Evolutionary conservation across 2,113 vertebrate species (phyloP), one percentile per base, ranked within the genome.

Genomic region (Vulpes vulpes): DNA sequence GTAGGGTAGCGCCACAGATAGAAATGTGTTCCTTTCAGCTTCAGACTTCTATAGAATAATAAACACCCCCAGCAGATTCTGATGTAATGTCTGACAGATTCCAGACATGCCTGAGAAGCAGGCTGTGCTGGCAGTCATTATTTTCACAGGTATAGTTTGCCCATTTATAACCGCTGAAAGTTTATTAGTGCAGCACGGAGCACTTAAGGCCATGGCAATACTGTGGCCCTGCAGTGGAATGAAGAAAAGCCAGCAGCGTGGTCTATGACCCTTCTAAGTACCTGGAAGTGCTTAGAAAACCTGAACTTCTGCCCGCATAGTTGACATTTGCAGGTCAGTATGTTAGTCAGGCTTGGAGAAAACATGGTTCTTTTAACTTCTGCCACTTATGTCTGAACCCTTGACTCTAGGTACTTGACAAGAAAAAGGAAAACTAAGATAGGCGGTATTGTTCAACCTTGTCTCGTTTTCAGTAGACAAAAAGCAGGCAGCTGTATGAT

Each of bases 231-330:
- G 15, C 7, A 43, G 5, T 62, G 16, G 35, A 71, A 89, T 65
- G 20, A 84, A n/a, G 30, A 67, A 30, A 57, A 79, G 64, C 11
- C 11, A 57, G 25, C 76, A 51, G 12, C 43, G 64, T 94, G 53
- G 59, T 38, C 51, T 97, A 32, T 79, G 91, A 88, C 57, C 9
- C 2, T 69, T 74, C 53, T 35, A 35, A 96, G 74, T 27, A 89
- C 49, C 35, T 92, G 94, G 20, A 78, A 94, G 87, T 49, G 19
- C 81, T 95, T 89, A 53, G 53, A 69, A 65, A 82, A 74, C 84
- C 30, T 71, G 57, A 38, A 27, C 57, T 94, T 92, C 79, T 95
- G 43, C 84, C 22, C 20, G 38, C 57, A 12, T 19, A 2, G 53
- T 83, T 80, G 11, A 53, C 49, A 69, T 53, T 95, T 76, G 30